phyloP scores from a whole-genome alignment of 2,888 invertebrate species.

The Tortricodes alternella region DNA sequence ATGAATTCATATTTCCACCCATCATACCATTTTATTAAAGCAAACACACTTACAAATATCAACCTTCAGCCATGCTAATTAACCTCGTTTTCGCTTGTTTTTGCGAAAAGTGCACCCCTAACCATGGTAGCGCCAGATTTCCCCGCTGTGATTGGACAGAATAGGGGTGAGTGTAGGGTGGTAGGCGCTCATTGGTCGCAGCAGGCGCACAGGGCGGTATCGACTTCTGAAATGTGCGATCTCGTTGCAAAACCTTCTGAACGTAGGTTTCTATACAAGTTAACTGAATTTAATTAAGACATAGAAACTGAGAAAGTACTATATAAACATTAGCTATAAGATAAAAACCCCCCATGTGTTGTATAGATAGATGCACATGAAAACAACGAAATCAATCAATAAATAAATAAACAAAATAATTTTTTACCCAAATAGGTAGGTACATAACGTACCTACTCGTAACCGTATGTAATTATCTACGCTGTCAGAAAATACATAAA shows the following conservation, averaged over 20 bases:
- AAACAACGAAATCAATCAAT: too few species aligned
- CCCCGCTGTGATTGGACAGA: slow-evolving; percentile 56
- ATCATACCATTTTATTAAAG: slow-evolving; percentile 65
- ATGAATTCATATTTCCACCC: slow-evolving; percentile 53
- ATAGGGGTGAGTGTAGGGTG: slow-evolving; percentile 56
- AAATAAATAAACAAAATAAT: too few species aligned
- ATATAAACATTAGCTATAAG: background rate
- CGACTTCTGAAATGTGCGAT: slow-evolving; percentile 51
- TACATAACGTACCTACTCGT: too few species aligned
- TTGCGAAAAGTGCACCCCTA: slow-evolving; percentile 46
- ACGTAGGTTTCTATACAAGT: slow-evolving; percentile 2
- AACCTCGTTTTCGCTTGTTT: slow-evolving; percentile 35
- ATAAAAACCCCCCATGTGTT: background rate
- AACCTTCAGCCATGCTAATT: background rate
- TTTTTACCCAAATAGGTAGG: too few species aligned
- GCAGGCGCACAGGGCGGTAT: slow-evolving; percentile 64
- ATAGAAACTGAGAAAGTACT: background rate
- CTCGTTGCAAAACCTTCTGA: slow-evolving; percentile 24
- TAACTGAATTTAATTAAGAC: background rate
- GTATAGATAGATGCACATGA: too few species aligned
- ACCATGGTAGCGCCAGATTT: slow-evolving; percentile 63
- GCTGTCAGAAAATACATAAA: too few species aligned
- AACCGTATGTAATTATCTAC: too few species aligned
- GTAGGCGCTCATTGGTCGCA: slow-evolving; percentile 61
- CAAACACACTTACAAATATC: slow-evolving; percentile 34